Conservation (phyloP, 2,797 vertebrate genomes). For the Todus mexicanus region DNA sequence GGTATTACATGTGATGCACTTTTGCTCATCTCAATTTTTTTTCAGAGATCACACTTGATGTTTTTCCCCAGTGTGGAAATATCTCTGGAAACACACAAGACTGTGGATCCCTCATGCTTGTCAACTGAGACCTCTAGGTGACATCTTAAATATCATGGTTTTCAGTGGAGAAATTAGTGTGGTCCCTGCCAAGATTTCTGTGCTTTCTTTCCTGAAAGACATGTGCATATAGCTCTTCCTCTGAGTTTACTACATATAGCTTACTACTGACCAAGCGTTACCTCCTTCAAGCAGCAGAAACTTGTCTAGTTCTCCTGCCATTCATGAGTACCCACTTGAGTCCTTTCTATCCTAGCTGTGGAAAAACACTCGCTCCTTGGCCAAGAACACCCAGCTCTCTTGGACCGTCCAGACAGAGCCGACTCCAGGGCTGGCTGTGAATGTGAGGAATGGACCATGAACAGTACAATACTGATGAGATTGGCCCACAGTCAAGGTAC, state of each 20-base stretch:
- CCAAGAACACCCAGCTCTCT: constrained; percentile 44
- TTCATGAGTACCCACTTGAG: background rate
- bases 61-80: background rate
- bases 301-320: background rate
- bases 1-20: background rate
- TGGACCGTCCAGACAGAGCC: background rate
- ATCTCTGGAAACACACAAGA: background rate
- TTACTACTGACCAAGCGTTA: background rate
- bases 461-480: background rate
- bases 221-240: background rate
- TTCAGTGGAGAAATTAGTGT: background rate
- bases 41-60: background rate
- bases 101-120: background rate
- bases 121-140: background rate
- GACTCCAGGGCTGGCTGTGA: constrained; percentile 16
- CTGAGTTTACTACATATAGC: background rate
- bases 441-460: background rate
- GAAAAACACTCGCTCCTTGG: background rate
- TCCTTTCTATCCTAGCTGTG: background rate
- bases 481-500: background rate
- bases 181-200: background rate
- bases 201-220: background rate
- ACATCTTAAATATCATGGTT: background rate
- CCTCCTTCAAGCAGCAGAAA: background rate
- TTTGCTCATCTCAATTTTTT: background rate